Conservation (phyloP, 2,797 vertebrate genomes). For the Sciaenops ocellatus region DNA sequence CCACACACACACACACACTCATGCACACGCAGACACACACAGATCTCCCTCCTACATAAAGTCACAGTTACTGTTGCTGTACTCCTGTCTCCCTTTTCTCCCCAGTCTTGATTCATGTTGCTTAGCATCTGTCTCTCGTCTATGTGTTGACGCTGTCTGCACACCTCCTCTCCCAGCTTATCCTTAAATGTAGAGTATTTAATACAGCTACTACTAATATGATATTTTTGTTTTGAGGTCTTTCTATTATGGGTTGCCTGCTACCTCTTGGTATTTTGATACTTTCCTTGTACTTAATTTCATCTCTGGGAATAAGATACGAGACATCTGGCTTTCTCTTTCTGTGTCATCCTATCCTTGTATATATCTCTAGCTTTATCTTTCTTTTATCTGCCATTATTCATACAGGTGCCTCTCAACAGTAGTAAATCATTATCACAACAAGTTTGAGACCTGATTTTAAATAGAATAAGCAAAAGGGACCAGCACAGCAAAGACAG, state of each 20-base stretch:
- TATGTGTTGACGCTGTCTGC: background rate
- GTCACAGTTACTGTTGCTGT: conserved; percentile 46
- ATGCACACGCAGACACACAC: conserved; percentile 23
- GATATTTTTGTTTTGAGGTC: background rate
- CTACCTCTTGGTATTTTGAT: background rate
- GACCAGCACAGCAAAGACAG: background rate
- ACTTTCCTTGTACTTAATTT: background rate
- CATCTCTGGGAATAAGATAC: background rate
- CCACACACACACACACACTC: background rate
- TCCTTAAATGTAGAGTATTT: background rate
- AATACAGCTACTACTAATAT: no score
- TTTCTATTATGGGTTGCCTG: background rate
- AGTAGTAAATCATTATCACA: background rate
- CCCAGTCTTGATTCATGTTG: conserved; percentile 16
- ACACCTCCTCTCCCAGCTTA: background rate
- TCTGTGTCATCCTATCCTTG: background rate
- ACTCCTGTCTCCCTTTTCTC: conserved; percentile 9
- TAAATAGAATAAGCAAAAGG: background rate
- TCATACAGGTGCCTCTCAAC: background rate
- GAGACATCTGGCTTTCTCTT: background rate
- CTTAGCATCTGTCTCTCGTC: conserved; percentile 11
- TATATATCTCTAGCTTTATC: background rate
- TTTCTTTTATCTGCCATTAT: background rate
- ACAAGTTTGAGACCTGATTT: background rate
- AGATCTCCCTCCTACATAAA: conserved; percentile 43